A percentile compares a stretch with the other conserved stretches of the same genome.
phyloP scores from a whole-genome alignment of 2,888 invertebrate genomes.

The Andrena hattorfiana region DNA sequence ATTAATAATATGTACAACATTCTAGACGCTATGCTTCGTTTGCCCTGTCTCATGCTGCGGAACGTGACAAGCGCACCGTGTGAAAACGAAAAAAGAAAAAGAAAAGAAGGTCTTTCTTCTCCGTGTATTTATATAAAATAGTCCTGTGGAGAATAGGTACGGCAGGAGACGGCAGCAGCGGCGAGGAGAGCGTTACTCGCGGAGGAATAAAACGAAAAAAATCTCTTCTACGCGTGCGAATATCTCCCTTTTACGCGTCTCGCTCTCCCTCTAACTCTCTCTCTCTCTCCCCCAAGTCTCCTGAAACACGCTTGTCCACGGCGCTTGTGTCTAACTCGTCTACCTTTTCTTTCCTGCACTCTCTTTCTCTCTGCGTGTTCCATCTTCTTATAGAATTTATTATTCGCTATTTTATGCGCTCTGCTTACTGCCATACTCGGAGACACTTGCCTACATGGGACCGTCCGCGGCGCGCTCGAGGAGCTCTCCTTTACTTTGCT shows the following conservation, averaged over 20 bases:
- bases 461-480: conserved; percentile 5
- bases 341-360: not conserved
- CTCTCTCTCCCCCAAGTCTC: not conserved
- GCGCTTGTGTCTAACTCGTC: not conserved
- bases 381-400: conserved; percentile 22
- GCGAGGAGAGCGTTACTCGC: not conserved
- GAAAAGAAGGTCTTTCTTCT: not conserved
- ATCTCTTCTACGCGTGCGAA: conserved; percentile 14
- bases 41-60: conserved; percentile 73
- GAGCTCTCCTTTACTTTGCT: not conserved
- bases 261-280: not conserved
- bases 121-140: conserved; percentile 68
- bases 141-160: conserved; percentile 51
- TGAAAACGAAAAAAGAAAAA: conserved; percentile 9
- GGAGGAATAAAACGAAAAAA: not conserved
- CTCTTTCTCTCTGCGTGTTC: not conserved
- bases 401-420: conserved; percentile 22
- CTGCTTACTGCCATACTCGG: conserved; percentile 12
- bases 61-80: conserved; percentile 74
- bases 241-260: not conserved
- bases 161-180: conserved; percentile 50
- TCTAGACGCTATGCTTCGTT: conserved; percentile 66
- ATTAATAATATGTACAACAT: conserved; percentile 83
- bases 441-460: not conserved
- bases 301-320: conserved; percentile 21